phyloP scores from a whole-genome alignment of 2,888 invertebrate species.

The Thysanoteuthis rhombus region DNA sequence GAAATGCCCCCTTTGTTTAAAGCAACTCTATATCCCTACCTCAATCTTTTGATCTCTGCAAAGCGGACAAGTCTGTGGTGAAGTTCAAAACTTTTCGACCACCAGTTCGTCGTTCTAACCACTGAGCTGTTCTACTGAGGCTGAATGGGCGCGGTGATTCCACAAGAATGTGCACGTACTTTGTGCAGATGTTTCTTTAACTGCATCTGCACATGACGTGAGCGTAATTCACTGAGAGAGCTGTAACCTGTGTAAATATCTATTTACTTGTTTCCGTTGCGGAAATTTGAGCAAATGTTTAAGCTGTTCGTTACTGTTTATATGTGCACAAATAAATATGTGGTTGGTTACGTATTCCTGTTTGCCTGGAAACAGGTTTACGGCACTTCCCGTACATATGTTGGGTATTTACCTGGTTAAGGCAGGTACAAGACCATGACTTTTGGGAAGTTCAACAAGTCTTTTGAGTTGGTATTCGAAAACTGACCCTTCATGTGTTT shows the following conservation, averaged over 20 bases:
- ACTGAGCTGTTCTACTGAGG: too few species aligned
- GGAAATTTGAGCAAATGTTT: background rate
- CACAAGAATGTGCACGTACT: background rate
- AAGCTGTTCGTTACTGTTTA: background rate
- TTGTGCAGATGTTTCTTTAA: background rate
- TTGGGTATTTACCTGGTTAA: background rate
- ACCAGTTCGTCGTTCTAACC: too few species aligned
- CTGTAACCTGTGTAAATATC: background rate
- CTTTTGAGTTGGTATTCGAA: too few species aligned
- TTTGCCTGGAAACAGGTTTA: background rate
- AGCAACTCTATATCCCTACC: too few species aligned
- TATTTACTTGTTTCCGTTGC: background rate
- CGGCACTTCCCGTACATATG: background rate
- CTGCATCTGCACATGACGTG: background rate
- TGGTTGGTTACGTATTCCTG: background rate
- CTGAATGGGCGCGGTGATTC: background rate
- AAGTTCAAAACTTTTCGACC: too few species aligned
- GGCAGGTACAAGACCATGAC: background rate
- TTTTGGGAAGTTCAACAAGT: too few species aligned
- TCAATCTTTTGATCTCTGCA: too few species aligned
- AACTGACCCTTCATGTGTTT: too few species aligned
- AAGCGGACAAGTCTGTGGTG: too few species aligned
- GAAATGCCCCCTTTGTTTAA: too few species aligned
- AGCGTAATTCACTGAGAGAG: background rate
- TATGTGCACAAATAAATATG: background rate